A percentile compares a stretch with the other conserved stretches of the same genome.
Evolutionary conservation across 2,113 vertebrate genomes (phyloP).

Genomic region (Gasterosteus nipponicus): DNA sequence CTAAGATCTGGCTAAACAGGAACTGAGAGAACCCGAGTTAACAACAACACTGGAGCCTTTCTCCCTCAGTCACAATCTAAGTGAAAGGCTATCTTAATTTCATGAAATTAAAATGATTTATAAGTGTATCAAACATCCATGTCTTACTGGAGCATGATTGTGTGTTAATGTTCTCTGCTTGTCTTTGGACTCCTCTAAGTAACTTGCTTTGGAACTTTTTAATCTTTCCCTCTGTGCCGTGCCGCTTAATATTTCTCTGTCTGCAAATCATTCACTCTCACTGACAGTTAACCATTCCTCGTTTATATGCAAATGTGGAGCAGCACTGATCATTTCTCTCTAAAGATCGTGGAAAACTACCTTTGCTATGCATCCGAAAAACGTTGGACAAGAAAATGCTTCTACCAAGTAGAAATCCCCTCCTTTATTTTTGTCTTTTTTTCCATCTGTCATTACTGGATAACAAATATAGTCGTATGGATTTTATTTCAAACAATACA

Average conservation of each 20-base stretch:
- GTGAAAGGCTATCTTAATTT: not conserved
- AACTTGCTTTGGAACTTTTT: conserved; percentile 38
- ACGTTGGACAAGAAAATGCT: not conserved
- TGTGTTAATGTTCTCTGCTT: not conserved
- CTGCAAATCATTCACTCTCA: conserved; percentile 41
- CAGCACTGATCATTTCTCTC: conserved; percentile 61
- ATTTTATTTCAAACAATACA: conserved; percentile 5
- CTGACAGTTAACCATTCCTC: conserved; percentile 63
- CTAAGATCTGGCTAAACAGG: not conserved
- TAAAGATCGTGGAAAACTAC: conserved; percentile 43
- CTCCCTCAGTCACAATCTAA: not conserved
- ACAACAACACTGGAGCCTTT: not conserved
- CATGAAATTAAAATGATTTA: not conserved
- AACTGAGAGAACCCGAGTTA: not conserved
- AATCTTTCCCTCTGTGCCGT: conserved; percentile 36
- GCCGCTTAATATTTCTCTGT: conserved; percentile 48
- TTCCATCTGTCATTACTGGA: conserved; percentile 1
- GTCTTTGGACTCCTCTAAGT: conserved; percentile 14
- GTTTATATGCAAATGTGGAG: conserved; percentile 75
- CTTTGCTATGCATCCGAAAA: conserved; percentile 42
- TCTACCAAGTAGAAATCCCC: conserved; percentile 13
- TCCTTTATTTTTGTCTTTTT: not conserved
- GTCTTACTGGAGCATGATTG: not conserved
- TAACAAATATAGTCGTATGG: not conserved
- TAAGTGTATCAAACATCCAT: not conserved